These are phyloP conservation scores for Odocoileus virginianus DNA, from an alignment of 2,113 vertebrate genomes.

Conservation along the genomic window DNA sequence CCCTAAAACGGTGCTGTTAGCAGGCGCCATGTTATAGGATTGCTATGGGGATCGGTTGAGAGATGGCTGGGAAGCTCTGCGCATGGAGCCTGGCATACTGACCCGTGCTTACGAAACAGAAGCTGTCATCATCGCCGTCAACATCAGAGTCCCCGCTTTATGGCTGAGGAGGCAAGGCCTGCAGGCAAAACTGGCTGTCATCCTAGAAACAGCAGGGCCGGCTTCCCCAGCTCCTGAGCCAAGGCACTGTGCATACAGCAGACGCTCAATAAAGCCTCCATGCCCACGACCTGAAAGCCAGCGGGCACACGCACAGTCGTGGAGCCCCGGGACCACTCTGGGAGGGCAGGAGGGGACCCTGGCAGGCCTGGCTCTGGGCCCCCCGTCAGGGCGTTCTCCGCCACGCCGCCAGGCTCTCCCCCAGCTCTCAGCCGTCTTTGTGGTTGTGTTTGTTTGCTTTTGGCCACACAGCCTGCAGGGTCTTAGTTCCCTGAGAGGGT, in stretches of 20 bases:
- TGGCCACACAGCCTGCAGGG: fast-evolving
- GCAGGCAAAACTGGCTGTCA: neutral
- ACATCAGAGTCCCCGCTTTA: neutral
- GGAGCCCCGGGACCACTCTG: neutral
- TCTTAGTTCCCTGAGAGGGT: neutral
- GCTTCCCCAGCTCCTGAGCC: neutral
- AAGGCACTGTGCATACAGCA: neutral
- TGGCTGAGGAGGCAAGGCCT: neutral
- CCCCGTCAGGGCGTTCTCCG: neutral
- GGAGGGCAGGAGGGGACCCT: neutral
- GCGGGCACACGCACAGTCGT: fast-evolving
- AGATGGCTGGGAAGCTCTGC: neutral
- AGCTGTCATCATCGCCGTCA: neutral
- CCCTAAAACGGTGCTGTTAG: neutral
- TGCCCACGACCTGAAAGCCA: neutral
- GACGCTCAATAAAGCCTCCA: neutral
- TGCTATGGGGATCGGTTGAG: neutral
- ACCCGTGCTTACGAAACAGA: neutral
- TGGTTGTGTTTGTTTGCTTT: neutral
- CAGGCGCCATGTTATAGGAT: neutral
- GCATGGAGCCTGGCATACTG: neutral
- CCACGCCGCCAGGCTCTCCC: neutral
- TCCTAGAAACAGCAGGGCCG: neutral
- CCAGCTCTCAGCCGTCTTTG: neutral
- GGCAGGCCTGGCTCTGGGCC: fast-evolving